Evolutionary conservation across 2,797 vertebrate species (phyloP), one percentile per base, ranked within the genome.

Genomic region (Simalia tracyae): DNA sequence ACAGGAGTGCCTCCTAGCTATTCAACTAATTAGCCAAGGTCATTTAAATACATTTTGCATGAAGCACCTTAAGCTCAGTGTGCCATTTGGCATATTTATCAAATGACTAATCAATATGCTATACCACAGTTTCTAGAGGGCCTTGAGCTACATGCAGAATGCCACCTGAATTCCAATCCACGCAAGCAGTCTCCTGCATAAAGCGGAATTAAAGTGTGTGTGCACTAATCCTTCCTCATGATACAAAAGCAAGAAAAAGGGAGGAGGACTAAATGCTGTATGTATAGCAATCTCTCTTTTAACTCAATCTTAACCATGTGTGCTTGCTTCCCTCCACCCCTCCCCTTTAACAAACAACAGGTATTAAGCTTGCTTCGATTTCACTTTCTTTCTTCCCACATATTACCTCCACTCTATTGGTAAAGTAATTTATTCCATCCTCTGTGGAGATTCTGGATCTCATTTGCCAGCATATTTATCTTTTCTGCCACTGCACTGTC

Each of bases 391-490:
- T 97, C 96, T 97, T 92, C 93, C 94, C 96, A 96, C 94, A 96
- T 98, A 97, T 97, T 97, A 97, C 97, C 95, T 97, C 93, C 90
- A 96, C 96, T 96, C 96, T 96, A 97, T 97, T 97, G 97, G 97
- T 97, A 97, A 97, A 98, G 97, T 98, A 98, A 98, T 98, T 98
- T 97, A 98, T 98, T 98, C 97, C 96, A 97, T 97, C 97, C 97
- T 98, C 98, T 97, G 96, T 97, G 96, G 97, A 98, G 97, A 96
- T 96, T 95, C 60, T 91, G 97, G 97, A 97, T 98, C 97, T 98
- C 97, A 98, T 98, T 98, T 98, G 97, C 97, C 97, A 97, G 97
- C 96, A 95, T 98, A 98, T 98, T 98, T 98, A 97, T 98, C 98
- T 98, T 97, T 95, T 96, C 97, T 98, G 97, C 97, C 97, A 97